Conservation (phyloP, 2,888 invertebrate species). For the Scaptodrosophila latifasciaeformis region DNA sequence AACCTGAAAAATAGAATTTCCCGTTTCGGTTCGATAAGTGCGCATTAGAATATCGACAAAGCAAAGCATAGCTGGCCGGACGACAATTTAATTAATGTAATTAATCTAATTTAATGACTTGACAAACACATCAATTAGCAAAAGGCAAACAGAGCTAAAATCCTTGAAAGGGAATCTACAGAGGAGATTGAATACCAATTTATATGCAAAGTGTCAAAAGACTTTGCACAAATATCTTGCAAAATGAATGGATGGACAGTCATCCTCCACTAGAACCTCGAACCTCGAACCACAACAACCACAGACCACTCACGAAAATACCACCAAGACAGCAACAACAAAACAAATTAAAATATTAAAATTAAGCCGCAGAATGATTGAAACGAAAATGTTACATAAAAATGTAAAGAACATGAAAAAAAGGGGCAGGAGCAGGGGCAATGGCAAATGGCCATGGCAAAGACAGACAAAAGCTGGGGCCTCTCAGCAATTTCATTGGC, state of each 20-base stretch:
- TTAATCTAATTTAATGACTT: slow-evolving; percentile 70
- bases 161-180: neutral
- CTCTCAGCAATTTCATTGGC: no score
- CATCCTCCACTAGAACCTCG: no score
- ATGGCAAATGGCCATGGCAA: no score
- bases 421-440: no score
- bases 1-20: slow-evolving; percentile 15
- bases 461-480: no score
- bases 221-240: slow-evolving; percentile 36
- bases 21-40: slow-evolving; percentile 11
- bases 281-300: slow-evolving; percentile 20
- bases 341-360: slow-evolving; percentile 71
- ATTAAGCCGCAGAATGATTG: slow-evolving; percentile 68
- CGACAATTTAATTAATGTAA: slow-evolving; percentile 64
- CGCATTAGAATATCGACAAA: slow-evolving; percentile 8
- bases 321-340: slow-evolving; percentile 13
- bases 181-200: slow-evolving; percentile 36
- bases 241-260: no score
- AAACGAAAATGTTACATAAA: slow-evolving; percentile 56
- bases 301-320: neutral
- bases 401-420: slow-evolving; percentile 14
- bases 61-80: slow-evolving; percentile 20
- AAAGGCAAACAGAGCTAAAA: slow-evolving; percentile 20
- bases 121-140: slow-evolving; percentile 70
- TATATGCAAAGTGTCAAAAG: slow-evolving; percentile 56